Conservation (phyloP, 2,113 vertebrate species). For the Eleginops maclovinus region DNA sequence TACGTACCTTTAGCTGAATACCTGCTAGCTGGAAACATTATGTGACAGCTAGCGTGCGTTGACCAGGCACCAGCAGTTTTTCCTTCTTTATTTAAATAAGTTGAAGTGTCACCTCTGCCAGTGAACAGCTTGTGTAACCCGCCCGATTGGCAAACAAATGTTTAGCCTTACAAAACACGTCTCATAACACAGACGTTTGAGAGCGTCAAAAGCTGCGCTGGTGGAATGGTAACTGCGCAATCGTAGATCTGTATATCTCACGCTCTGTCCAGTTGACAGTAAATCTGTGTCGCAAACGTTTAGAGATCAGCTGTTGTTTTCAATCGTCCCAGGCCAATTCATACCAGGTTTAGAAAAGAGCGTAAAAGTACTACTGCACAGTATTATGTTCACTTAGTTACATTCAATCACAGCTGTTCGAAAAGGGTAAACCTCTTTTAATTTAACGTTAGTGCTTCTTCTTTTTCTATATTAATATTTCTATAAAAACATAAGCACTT, state of each 20-base stretch:
- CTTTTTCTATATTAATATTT: too few species aligned
- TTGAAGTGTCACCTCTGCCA: neutral
- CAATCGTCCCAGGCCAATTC: neutral
- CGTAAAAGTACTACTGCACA: too few species aligned
- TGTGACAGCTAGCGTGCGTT: conserved; percentile 32
- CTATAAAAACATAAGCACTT: neutral
- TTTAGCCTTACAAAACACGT: conserved; percentile 32
- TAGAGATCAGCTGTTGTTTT: neutral
- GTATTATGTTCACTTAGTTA: too few species aligned
- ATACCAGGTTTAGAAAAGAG: too few species aligned
- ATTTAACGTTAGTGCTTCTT: too few species aligned
- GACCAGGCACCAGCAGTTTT: neutral
- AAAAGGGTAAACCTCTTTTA: too few species aligned
- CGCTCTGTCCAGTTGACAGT: fast-evolving
- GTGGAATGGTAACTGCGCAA: conserved; percentile 27
- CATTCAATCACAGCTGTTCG: too few species aligned
- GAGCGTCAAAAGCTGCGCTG: conserved; percentile 45
- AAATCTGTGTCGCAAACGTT: neutral
- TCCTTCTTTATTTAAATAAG: neutral
- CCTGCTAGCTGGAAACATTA: conserved; percentile 83
- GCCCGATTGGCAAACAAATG: neutral
- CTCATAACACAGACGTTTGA: conserved; percentile 42
- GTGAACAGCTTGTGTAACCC: conserved; percentile 9
- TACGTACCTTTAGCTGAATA: conserved; percentile 79
- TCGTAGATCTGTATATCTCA: neutral